Base-by-base conservation (phyloP, 2,113 vertebrate species). In the Ptyas mucosa region DNA sequence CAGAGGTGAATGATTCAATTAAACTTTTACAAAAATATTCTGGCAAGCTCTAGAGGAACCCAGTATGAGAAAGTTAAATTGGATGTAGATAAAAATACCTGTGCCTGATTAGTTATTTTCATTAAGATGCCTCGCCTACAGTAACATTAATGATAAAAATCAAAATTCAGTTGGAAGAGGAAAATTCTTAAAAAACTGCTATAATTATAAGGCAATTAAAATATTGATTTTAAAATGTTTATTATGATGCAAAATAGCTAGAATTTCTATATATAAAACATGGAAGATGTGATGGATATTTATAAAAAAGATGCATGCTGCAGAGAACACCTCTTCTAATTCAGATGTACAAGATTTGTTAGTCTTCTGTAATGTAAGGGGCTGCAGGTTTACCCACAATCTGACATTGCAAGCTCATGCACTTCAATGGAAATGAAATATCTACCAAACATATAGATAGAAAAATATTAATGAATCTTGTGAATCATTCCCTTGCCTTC, bases 21-120 rank as follows among this genome's bases (percentile, higher is more conserved):
- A 94, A 95, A 89, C 46, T 94, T 88, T 91, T 94, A 93, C 92
- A 91, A 85, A 96, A 95, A 92, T 52, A 88, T 85, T 49, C 20
- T 21, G 46, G 52, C 51, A 90, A 90, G 12, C 57, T 46, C 85
- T 18, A 43, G 15, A 93, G 93, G 53, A 64, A 93, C 94, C 51
- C 93, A 92, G 88, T 92, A 24, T 24, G 51, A 88, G 61, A 92
- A 93, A 29, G 54, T 89, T 87, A 95, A 94, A 90, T 1, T 0
- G 93, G 92, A 88, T 92, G 92, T 15, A 94, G 90, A 93, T 14
- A 91, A 93, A 93, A 94, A 7, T 94, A 89, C 18, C 69, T 92
- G 49, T 91, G 55, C 90, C 18, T 86, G 89, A 93, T 46, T 54
- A 93, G 43, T 94, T 1, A 0, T 95, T 43, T 55, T 85, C 4